Evolutionary conservation across 2,113 vertebrate genomes (phyloP), one percentile per base, ranked within the genome.

Genomic region (Charina bottae): DNA sequence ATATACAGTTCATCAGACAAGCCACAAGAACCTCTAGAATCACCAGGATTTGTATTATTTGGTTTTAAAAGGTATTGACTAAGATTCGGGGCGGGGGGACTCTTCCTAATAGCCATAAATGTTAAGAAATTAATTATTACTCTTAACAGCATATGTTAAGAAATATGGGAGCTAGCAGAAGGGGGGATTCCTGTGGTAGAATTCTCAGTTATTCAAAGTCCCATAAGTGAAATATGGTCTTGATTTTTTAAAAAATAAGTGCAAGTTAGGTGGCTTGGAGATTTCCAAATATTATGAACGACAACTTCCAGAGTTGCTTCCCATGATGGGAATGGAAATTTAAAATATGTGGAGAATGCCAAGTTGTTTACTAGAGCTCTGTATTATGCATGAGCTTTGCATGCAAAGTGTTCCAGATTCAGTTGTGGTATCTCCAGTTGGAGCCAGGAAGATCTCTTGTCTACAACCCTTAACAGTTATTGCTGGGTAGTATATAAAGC

Each of bases 41-140:
- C 56, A 55, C n/a, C 21, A n/a, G 86, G 46, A 49, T 6, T 10
- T 24, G 85, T 83, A 88, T 64, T 12, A 23, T 78, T 37, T 49
- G 53, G 37, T 26, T n/a, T 92, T 83, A 89, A 84, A 33, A 94
- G 21, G 13, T 64, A 55, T 90, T 13, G 23, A 6, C 26, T 89
- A 33, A 83, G 42, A n/a, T 83, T 49, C 13, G 28, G 17, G 56
- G 46, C 9, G 8, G 13, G 8, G 42, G 19, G 21, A 26, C 2
- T 86, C 55, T 86, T 58, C 83, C 84, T 72, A 54, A 33, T 78
- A 85, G 8, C 1, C 19, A 4, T 1, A 89, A 78, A 15, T n/a
- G 24, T 21, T 49, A 87, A 37, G 21, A 56, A 87, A 54, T 85
- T 54, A 13, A 54, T 85, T 54, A 49, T 28, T 54, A 28, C 26